Percentiles rank a stretch among this genome's conserved stretches.
phyloP scores from a whole-genome alignment of 2,797 vertebrate genomes.

The Sphenopsis melanotis region DNA sequence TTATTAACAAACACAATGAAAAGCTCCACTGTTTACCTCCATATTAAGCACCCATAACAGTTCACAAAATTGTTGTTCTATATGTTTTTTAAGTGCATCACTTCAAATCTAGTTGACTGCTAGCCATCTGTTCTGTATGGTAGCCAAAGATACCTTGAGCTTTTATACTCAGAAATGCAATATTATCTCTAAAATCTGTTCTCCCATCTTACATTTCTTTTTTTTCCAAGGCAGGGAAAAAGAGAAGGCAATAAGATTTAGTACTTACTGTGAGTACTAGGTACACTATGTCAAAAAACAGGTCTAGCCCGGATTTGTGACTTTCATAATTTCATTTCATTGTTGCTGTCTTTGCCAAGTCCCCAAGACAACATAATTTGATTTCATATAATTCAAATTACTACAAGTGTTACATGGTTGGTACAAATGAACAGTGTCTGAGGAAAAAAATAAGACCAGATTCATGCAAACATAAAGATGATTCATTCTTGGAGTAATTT shows the following conservation, averaged over 20 bases:
- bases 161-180: neutral
- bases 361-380: neutral
- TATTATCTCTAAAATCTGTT: neutral
- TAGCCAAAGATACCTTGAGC: neutral
- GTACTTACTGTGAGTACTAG: neutral
- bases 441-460: neutral
- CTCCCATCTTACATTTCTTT: neutral
- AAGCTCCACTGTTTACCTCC: neutral
- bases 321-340: neutral
- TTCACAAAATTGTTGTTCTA: neutral
- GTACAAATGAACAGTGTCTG: neutral
- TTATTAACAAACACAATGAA: neutral
- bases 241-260: neutral
- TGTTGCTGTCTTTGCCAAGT: neutral
- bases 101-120: neutral
- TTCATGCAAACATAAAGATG: conserved; percentile 30
- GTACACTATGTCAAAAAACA: neutral
- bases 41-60: neutral
- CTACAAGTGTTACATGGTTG: neutral
- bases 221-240: neutral
- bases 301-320: neutral
- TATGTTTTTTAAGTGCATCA: neutral
- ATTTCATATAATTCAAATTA: neutral
- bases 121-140: neutral
- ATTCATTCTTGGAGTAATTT: conserved; percentile 54